Evolutionary conservation across 2,888 invertebrate species (phyloP), one percentile per base, ranked within the genome.

Genomic region (Nomada flava): DNA sequence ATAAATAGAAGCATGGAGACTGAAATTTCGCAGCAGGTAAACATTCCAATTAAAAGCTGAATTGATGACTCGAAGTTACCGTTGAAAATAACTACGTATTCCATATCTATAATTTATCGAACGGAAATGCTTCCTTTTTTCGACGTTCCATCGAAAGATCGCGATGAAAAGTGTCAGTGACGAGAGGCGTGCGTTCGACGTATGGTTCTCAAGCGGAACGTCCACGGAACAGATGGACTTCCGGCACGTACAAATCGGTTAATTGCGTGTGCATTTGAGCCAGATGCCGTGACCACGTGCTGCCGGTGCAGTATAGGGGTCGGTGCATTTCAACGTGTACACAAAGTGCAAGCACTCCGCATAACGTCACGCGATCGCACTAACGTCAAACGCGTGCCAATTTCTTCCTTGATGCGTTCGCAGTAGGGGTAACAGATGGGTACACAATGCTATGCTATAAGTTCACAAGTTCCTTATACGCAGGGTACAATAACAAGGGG

Each of bases 231-330:
- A 84, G 65, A 77, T 77, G 82, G 77, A 86, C 81, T 87, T 86
- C 79, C 86, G 82, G 72, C 65, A 82, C 55, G 68, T 84, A 79
- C 77, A 65, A 68, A 79, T 84, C 55, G 65, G 71, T 76, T 87
- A 86, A 87, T 87, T 86, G 77, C 75, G 79, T 47, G 65, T 68
- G 72, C 74, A 44, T 70, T 80, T 57, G 53, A 74, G 65, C 74
- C 85, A 87, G 77, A 76, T 87, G 85, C 60, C 82, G 77, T 60
- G 67, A 72, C 68, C 87, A 77, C 79, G 78, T 76, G 75, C 69
- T 72, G 69, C 60, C 73, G 36, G 36, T 60, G 63, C 72, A 62
- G 65, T 44, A 69, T 50, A 67, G 23, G 52, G 75, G 20, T 57
- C 52, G 60, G 42, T 47, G 73, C 72, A 73, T 84, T 79, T 72